These are phyloP conservation scores for Halcyon malimbica DNA, from an alignment of 2,113 vertebrate species.

Conservation along the genomic window DNA sequence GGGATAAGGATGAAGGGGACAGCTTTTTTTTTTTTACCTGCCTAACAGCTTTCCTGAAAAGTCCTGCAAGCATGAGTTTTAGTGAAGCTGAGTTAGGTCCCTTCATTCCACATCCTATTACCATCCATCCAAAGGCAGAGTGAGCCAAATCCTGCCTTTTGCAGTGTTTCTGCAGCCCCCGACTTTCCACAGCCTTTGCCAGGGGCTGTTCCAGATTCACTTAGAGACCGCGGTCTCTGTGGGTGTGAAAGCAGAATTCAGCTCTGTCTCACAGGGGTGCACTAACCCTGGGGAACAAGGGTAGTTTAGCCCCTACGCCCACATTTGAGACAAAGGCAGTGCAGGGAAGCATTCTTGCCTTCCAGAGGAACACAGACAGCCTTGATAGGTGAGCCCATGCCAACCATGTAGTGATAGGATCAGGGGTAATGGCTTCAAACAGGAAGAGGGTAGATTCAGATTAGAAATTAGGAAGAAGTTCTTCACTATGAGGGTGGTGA, in stretches of 20 bases:
- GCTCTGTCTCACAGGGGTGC: neutral
- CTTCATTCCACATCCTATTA: neutral
- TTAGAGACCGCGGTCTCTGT: neutral
- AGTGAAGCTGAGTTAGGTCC: neutral
- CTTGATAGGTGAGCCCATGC: too few relatives aligned
- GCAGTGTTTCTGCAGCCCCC: accelerated
- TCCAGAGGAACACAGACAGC: too few relatives aligned
- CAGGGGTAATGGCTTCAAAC: too few relatives aligned
- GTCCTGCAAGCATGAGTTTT: neutral
- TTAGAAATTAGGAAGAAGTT: too few relatives aligned
- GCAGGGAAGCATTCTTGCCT: neutral
- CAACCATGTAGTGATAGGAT: too few relatives aligned
- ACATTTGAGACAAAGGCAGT: neutral
- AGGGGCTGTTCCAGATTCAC: neutral
- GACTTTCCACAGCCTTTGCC: neutral
- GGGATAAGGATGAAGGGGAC: neutral
- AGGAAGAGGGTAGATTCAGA: too few relatives aligned
- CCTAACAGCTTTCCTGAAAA: neutral
- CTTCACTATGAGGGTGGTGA: too few relatives aligned
- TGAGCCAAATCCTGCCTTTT: neutral
- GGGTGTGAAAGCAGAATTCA: neutral
- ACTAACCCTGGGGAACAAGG: neutral
- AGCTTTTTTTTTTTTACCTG: neutral
- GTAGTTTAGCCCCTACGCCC: neutral
- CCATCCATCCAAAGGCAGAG: neutral